A percentile compares a stretch with the other conserved stretches of the same genome.
phyloP scores from a whole-genome alignment of 2,113 vertebrate species.

The Ptilorrhoa leucosticta region DNA sequence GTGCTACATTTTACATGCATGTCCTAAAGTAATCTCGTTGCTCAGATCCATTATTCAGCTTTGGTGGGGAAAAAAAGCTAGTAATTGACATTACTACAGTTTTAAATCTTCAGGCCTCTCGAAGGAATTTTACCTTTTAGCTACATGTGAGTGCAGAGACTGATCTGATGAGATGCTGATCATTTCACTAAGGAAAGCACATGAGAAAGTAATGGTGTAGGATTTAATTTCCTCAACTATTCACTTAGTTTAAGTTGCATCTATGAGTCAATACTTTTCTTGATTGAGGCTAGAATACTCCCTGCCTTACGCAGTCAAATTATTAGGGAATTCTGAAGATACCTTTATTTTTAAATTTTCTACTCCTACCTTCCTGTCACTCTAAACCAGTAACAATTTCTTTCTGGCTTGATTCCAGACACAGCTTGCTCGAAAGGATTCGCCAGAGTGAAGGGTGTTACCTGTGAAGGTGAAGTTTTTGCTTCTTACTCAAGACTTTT shows the following conservation, averaged over 20 bases:
- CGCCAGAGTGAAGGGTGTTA: conserved; percentile 72
- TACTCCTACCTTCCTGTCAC: neutral
- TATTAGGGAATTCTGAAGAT: neutral
- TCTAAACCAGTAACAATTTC: neutral
- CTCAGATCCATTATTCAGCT: neutral
- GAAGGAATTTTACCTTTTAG: neutral
- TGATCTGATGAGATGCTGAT: neutral
- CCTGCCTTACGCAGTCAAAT: neutral
- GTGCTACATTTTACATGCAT: neutral
- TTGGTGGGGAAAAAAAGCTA: neutral
- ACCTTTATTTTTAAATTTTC: neutral
- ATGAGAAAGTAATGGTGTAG: neutral
- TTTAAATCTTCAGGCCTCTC: neutral
- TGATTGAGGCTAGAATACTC: neutral
- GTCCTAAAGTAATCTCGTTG: neutral
- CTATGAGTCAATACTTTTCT: neutral
- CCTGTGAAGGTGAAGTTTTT: conserved; percentile 74
- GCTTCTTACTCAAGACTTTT: neutral
- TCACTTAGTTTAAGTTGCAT: neutral
- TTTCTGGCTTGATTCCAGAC: conserved; percentile 59
- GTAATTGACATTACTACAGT: neutral
- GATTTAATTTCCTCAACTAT: neutral
- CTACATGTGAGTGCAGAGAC: neutral
- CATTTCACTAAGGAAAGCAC: neutral
- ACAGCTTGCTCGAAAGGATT: conserved; percentile 74